Evolutionary conservation across 1,140 invertebrate genomes (phyloP), one percentile per base, ranked within the genome.

Genomic region (Anastrepha ludens): DNA sequence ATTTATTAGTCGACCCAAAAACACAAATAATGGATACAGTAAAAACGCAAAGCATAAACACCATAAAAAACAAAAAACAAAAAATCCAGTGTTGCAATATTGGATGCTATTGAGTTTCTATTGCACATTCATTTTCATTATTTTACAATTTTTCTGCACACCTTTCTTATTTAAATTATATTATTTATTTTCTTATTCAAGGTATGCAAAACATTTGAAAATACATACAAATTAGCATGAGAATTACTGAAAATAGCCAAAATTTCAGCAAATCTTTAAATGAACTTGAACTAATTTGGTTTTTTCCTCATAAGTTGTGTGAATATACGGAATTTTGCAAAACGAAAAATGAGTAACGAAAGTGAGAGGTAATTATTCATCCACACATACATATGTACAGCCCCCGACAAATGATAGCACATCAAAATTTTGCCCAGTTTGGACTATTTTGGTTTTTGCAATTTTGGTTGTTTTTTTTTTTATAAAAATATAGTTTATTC

Each of bases 81-180:
- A 15, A 2, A 9, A 15, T 3, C 13, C 6, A 47, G 41, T 15
- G 39, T 47, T 74, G 15, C 41, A 17, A 47, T 29, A 39, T 47
- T 47, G 4, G 11, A 5, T 13, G 1, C 7, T 62, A 62, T 62
- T n/a, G 60, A 17, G 15, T 13, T 62, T 9, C 60, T 13, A 62
- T 13, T n/a, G 60, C 17, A n/a, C 15, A 62, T 62, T 62, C 60
- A 62, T n/a, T 47, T 17, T 41, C 17, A 39, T 5, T 74, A 41
- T 47, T 17, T 44, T 41, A 2, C n/a, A 41, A 44, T 41, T 47
- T 74, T 65, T 65, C 17, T 3, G 8, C 41, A 8, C 67, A 15
- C 41, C 17, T 62, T 74, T 74, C 39, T 17, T 74, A 74, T 47
- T 74, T 74, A 74, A 74, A 74, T 47, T 74, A 17, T 47, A 11